Evolutionary conservation across 1,140 invertebrate genomes (phyloP).

Genomic region (Orchestia grillus): DNA sequence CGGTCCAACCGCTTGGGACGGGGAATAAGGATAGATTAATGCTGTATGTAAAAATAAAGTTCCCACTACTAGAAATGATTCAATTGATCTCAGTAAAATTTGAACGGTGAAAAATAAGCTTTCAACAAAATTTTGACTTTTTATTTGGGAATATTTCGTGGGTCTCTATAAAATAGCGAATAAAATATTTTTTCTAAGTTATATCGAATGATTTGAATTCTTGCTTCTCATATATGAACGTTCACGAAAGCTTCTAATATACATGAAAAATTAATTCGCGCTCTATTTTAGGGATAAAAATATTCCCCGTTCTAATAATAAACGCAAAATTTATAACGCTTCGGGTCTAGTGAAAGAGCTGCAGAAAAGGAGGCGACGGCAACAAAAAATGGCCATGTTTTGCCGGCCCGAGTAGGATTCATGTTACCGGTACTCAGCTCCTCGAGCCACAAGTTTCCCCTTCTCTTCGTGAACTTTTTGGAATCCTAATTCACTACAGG

Average conservation of each 20-base stretch:
- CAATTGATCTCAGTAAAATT: not conserved
- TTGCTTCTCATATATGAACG: not conserved
- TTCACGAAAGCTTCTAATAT: no score
- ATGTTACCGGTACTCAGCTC: conserved; percentile 6
- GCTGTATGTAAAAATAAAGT: not conserved
- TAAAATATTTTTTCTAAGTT: not conserved
- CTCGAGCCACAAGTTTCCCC: conserved; percentile 35
- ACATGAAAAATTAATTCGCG: not conserved
- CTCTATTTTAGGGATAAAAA: not conserved
- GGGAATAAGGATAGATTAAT: not conserved
- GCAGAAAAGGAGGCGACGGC: not conserved
- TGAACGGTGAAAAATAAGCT: not conserved
- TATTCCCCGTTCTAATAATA: not conserved
- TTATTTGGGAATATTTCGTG: not conserved
- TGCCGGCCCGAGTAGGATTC: conserved; percentile 4
- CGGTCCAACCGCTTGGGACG: not conserved
- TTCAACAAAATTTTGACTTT: not conserved
- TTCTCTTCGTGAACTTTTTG: conserved; percentile 45
- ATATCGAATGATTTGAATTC: not conserved
- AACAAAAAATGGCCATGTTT: not conserved
- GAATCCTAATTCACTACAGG: conserved; percentile 54
- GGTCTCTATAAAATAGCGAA: not conserved
- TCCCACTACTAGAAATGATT: not conserved
- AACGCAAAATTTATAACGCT: not conserved
- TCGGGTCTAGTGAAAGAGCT: not conserved